Conservation (phyloP, 1,140 invertebrate species). For the Bombus turneri region DNA sequence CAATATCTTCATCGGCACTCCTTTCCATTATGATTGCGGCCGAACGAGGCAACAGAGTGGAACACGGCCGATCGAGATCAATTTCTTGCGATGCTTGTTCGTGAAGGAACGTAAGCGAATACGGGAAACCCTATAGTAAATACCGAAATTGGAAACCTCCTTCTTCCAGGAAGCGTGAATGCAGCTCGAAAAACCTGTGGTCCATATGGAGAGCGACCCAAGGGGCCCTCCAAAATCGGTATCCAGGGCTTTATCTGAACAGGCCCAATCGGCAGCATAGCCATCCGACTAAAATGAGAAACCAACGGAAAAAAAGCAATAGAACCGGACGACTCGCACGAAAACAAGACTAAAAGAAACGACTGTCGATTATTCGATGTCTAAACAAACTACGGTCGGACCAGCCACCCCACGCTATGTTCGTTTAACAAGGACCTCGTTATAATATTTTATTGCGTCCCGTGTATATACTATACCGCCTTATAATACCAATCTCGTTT, state of each 20-base stretch:
- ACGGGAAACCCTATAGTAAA: constrained; percentile 57
- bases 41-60: constrained; percentile 7
- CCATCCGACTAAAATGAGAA: constrained; percentile 37
- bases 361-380: constrained; percentile 81
- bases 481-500: constrained; percentile 19
- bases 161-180: constrained; percentile 60
- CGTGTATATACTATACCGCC: constrained; percentile 28
- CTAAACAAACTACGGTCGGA: constrained; percentile 81
- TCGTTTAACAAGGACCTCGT: constrained; percentile 81
- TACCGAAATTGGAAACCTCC: constrained; percentile 71
- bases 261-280: constrained; percentile 33
- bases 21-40: neutral
- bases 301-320: constrained; percentile 40
- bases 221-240: constrained; percentile 55
- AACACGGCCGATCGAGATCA: constrained; percentile 39
- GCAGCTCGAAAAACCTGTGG: constrained; percentile 38
- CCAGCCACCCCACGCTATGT: constrained; percentile 63
- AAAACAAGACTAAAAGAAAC: constrained; percentile 65
- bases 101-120: neutral
- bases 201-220: constrained; percentile 67
- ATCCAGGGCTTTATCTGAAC: constrained; percentile 65
- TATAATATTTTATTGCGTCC: constrained; percentile 80
- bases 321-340: neutral
- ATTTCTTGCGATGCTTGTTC: constrained; percentile 41
- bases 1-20: constrained; percentile 24